Conservation (phyloP, 1,140 invertebrate species). For the Drosophila bipectinata region DNA sequence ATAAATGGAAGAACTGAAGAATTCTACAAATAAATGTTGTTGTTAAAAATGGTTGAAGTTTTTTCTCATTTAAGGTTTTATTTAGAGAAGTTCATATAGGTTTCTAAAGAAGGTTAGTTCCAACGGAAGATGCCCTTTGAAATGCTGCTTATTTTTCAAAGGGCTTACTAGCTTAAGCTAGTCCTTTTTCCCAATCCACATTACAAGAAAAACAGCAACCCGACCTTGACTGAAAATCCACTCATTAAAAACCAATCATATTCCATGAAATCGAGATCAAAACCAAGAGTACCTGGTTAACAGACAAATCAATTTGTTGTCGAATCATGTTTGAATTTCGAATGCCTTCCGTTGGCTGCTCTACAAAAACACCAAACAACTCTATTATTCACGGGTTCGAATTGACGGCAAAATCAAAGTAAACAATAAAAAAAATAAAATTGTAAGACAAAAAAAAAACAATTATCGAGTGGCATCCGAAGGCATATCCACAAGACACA, state of each 20-base stretch:
- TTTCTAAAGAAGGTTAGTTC: too few species aligned
- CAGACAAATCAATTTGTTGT: background rate
- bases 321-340: conserved; percentile 25
- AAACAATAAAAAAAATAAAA: conserved; percentile 48
- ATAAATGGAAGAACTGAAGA: background rate
- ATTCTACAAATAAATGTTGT: background rate
- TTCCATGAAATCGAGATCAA: conserved; percentile 24
- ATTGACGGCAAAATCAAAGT: conserved; percentile 49
- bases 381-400: conserved; percentile 37
- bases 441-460: conserved; percentile 38
- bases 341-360: conserved; percentile 26
- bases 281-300: background rate
- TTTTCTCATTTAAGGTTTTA: background rate
- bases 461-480: conserved; percentile 37
- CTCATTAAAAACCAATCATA: background rate
- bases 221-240: conserved; percentile 12
- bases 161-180: too few species aligned
- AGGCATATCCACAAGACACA: conserved; percentile 16
- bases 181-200: background rate
- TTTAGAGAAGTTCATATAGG: too few species aligned
- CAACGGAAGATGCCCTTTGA: too few species aligned
- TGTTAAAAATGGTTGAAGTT: background rate
- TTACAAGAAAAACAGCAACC: background rate
- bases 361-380: conserved; percentile 15
- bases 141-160: too few species aligned